Percentiles rank a stretch among this genome's conserved stretches.
Conservation (phyloP, 2,888 invertebrate genomes). For the Clistopyga incitator region DNA sequence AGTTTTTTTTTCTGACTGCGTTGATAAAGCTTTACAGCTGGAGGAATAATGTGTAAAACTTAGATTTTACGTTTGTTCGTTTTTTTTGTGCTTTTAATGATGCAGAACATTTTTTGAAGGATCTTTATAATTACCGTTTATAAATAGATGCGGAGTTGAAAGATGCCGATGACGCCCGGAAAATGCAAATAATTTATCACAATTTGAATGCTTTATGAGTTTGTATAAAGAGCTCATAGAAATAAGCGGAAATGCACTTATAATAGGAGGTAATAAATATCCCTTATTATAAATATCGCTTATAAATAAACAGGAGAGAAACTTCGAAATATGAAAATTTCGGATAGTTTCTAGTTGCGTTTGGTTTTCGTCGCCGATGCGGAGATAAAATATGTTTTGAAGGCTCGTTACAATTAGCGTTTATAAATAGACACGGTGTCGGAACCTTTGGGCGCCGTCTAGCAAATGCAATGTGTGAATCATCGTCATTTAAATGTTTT, state of each 20-base stretch:
- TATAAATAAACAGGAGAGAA: not conserved
- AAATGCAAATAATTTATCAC: not conserved
- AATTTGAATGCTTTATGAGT: not conserved
- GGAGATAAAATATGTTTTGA: not conserved
- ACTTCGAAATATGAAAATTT: no score
- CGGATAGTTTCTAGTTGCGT: conserved; percentile 7
- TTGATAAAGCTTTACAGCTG: no score
- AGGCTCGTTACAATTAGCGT: not conserved
- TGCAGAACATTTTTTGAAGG: not conserved
- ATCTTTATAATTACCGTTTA: not conserved
- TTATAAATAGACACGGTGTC: not conserved
- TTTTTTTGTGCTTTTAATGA: no score
- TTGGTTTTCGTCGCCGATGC: not conserved
- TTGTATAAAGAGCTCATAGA: no score
- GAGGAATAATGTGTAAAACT: no score
- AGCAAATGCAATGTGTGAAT: not conserved
- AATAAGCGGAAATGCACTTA: no score
- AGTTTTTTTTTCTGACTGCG: no score
- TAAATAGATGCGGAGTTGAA: not conserved
- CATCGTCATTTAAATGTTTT: not conserved
- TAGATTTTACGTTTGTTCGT: no score
- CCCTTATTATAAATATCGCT: not conserved
- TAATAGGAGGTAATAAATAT: no score
- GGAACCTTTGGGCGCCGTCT: not conserved
- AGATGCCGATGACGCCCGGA: not conserved